Evolutionary conservation across 2,888 invertebrate species (phyloP), one percentile per base, ranked within the genome.

Genomic region (Strigamia crassipes): DNA sequence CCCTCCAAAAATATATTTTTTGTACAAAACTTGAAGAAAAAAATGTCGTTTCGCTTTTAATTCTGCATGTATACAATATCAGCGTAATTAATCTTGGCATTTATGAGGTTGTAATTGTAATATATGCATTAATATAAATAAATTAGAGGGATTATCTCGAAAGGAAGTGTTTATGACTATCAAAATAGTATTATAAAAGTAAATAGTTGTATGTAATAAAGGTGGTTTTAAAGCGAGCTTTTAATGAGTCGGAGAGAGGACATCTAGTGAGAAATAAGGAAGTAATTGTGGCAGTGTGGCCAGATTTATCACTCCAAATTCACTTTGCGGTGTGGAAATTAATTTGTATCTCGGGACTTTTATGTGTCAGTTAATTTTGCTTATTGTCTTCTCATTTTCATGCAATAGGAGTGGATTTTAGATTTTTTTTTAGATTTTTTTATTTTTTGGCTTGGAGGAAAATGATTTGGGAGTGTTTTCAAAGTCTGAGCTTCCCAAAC

Each of bases 151-250:
- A n/a, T 51, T 51, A 51, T 51, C 51, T 51, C 10, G n/a, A 51
- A 51, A 51, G 51, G 51, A 51, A 51, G 51, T 51, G 51, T 51
- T 51, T 51, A 51, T 51, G 51, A 51, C n/a, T 51, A 51, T 51
- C 51, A 51, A 51, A 34, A 51, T 51, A 18, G 51, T 51, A n/a
- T 51, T 51, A 51, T 51, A 51, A 51, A 15, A 51, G 51, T 15
- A 51, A 51, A 51, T 51, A 51, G 51, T n/a, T n/a, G 51, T 15
- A n/a, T 18, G 51, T 51, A 51, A 51, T 51, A 51, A 51, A 51
- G 51, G 51, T 51, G 51, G 51, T 51, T 51, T 51, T 51, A 51
- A 51, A 51, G n/a, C 51, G 12, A 3, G 51, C 51, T 46, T 15
- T 51, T 51, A 51, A 51, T 51, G 51, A n/a, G 15, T 51, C n/a